These are phyloP conservation scores for Ia io DNA, from an alignment of 2,113 vertebrate genomes.

Conservation along the genomic window DNA sequence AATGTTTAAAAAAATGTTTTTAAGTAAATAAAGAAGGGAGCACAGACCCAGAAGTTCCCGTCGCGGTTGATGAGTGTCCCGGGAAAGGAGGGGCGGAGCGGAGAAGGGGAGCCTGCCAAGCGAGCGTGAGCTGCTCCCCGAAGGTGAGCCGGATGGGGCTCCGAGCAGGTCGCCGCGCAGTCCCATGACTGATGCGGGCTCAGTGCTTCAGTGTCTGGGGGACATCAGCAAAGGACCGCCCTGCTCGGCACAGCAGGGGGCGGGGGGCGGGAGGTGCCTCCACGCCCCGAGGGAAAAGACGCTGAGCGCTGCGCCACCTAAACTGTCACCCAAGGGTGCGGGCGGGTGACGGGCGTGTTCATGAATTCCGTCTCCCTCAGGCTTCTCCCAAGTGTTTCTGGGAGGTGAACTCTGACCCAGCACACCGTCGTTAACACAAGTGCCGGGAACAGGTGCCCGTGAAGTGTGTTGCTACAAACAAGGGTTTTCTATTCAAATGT, in stretches of 20 bases:
- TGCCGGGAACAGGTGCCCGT: neutral
- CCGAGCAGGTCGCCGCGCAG: neutral
- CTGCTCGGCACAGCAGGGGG: neutral
- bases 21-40: neutral
- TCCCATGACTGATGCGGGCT: neutral
- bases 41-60: neutral
- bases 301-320: too few species aligned
- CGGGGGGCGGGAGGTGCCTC: too few species aligned
- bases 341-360: neutral
- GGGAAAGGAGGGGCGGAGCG: neutral
- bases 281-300: neutral
- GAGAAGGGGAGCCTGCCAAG: too few species aligned
- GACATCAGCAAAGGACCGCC: neutral
- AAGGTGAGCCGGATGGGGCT: neutral
- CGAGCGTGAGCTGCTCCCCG: neutral
- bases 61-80: neutral
- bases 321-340: neutral
- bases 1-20: neutral
- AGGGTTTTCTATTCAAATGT: neutral
- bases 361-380: neutral
- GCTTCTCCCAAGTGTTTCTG: neutral
- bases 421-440: too few species aligned
- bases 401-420: neutral
- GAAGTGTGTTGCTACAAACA: neutral
- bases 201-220: neutral